Base-by-base conservation (phyloP, 1,140 invertebrate genomes). In the Oppia nitens region DNA sequence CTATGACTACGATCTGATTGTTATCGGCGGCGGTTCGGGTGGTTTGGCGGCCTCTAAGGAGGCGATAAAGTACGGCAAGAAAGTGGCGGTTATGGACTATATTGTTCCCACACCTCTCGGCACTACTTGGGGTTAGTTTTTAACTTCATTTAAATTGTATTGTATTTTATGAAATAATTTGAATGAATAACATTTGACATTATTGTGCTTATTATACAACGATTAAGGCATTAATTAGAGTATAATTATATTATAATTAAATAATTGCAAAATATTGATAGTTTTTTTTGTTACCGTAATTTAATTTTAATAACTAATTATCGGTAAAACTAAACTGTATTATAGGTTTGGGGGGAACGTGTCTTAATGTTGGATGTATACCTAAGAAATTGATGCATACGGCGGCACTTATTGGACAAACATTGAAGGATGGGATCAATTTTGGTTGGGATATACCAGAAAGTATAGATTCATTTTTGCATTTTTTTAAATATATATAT, bases 301-400 rank as follows among this genome's bases (percentile, higher is more conserved):
- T n/a, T n/a, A n/a, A n/a, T n/a, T n/a, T n/a, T n/a, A n/a, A n/a
- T n/a, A n/a, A n/a, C n/a, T n/a, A n/a, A n/a, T n/a, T n/a, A n/a
- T n/a, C n/a, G n/a, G n/a, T n/a, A n/a, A n/a, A n/a, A n/a, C n/a
- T n/a, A n/a, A n/a, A n/a, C n/a, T n/a, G n/a, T n/a, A n/a, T n/a
- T n/a, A 51, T 51, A 51, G 49, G 49, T 51, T 40, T 95, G 2
- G 91, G 92, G 62, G 92, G 92, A 55, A 97, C 92, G 2, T 97
- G 92, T 74, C 90, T 96, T 2, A 97, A 97, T 76, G 92, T 97
- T 17, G 93, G 92, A 40, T 96, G 93, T 71, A 96, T 97, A 71
- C 92, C 93, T 6, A 97, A 96, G 71, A 96, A 96, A 70, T 72
- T 97, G 27, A 94, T 96, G 88, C 93, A 97, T 70, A 86, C 92